These are phyloP conservation scores for Drosophila truncata DNA, from an alignment of 1,140 invertebrate species.

Conservation along the genomic window DNA sequence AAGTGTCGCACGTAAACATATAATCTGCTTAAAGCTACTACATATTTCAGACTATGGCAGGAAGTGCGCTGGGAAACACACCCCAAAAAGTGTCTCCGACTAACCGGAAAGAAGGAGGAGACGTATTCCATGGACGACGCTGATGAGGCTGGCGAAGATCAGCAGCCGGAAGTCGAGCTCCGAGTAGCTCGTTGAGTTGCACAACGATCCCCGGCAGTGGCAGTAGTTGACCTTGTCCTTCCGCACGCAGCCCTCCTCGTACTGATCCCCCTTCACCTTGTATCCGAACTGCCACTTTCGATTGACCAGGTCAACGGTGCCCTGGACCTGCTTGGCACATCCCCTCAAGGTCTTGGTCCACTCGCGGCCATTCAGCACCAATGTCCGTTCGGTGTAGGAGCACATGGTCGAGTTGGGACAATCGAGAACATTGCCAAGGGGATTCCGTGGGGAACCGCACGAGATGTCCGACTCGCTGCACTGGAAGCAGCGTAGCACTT, in stretches of 20 bases:
- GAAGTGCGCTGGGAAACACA: conserved; percentile 7
- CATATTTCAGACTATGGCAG: conserved; percentile 29
- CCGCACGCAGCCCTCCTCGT: conserved; percentile 34
- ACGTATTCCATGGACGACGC: neutral
- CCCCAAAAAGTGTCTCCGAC: conserved; percentile 43
- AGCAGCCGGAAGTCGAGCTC: conserved; percentile 12
- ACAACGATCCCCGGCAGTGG: conserved; percentile 47
- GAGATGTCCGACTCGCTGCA: conserved; percentile 10
- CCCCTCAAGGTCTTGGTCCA: conserved; percentile 24
- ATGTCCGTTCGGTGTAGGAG: neutral
- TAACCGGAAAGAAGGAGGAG: conserved; percentile 24
- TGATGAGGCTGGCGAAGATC: conserved; percentile 1
- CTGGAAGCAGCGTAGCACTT: conserved; percentile 31
- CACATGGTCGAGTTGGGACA: conserved; percentile 65
- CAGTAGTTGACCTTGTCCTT: conserved; percentile 14
- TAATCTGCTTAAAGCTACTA: conserved; percentile 59
- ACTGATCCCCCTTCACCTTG: conserved; percentile 12
- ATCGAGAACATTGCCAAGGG: conserved; percentile 3
- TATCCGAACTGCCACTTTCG: neutral
- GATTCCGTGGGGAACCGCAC: conserved; percentile 23
- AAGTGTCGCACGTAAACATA: conserved; percentile 38
- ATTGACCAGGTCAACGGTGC: neutral
- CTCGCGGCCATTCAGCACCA: conserved; percentile 1
- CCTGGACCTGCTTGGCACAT: conserved; percentile 38
- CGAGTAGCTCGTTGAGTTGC: conserved; percentile 33